These are phyloP conservation scores for Brachypalpus laphriformis DNA, from an alignment of 2,888 invertebrate species.

Conservation along the genomic window DNA sequence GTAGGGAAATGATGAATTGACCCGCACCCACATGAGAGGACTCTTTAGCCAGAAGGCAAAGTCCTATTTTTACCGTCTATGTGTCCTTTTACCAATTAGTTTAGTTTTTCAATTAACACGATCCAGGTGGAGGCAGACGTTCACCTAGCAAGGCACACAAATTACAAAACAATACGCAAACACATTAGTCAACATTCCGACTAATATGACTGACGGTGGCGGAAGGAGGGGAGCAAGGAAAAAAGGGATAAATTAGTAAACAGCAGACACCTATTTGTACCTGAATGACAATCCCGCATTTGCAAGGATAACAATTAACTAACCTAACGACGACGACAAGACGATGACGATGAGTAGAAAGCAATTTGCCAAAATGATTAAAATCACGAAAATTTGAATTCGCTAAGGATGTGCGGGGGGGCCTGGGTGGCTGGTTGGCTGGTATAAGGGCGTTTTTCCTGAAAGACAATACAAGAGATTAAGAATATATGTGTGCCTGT, in stretches of 20 bases:
- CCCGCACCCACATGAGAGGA: constrained; percentile 6
- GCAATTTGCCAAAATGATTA: constrained; percentile 74
- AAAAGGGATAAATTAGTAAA: constrained; percentile 70
- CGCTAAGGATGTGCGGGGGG: constrained; percentile 27
- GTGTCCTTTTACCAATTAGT: constrained; percentile 64
- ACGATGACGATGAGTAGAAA: constrained; percentile 63
- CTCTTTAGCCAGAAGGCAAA: neutral
- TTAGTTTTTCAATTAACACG: constrained; percentile 68
- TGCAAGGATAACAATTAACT: constrained; percentile 73
- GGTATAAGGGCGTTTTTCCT: constrained; percentile 14
- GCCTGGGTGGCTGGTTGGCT: neutral
- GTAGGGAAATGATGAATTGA: constrained; percentile 17
- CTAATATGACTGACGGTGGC: neutral
- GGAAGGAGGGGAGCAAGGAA: neutral
- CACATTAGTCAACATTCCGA: constrained; percentile 59
- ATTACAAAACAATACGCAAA: constrained; percentile 72
- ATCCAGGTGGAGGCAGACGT: constrained; percentile 34
- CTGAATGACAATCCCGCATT: constrained; percentile 71
- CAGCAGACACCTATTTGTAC: constrained; percentile 72
- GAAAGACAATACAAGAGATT: constrained; percentile 51
- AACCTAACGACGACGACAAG: constrained; percentile 49
- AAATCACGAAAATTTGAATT: constrained; percentile 72
- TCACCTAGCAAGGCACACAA: constrained; percentile 49
- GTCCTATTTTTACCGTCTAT: neutral
- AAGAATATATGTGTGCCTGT: constrained; percentile 20